Evolutionary conservation across 64 coral and sea anemone species (phyloP).

Genomic region (Platygyra sinensis): DNA sequence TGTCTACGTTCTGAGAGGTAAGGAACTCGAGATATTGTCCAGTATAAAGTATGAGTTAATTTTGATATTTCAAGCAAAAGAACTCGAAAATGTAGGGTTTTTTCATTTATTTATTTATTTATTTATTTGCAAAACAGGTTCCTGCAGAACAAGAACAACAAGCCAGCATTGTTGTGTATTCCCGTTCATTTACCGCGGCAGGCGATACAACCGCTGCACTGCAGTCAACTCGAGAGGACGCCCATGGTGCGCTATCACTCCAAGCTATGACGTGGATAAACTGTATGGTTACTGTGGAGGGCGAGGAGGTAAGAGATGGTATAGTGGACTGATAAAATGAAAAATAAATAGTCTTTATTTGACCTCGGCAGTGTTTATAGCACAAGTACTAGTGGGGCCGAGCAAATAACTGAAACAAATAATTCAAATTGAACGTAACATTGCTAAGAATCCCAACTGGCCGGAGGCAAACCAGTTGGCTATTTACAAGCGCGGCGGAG

Average conservation of each 20-base stretch:
- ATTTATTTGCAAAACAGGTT: background rate
- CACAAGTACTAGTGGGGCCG: too few relatives aligned
- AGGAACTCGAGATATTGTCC: background rate
- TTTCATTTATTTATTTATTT: background rate
- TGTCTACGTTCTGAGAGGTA: slow-evolving; percentile 54
- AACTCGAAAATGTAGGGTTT: too few relatives aligned
- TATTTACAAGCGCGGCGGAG: too few relatives aligned
- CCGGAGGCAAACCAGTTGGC: too few relatives aligned
- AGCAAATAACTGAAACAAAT: too few relatives aligned
- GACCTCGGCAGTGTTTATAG: too few relatives aligned
- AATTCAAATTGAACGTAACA: too few relatives aligned
- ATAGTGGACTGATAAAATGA: too few relatives aligned
- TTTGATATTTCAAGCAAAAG: background rate
- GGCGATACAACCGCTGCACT: slow-evolving; percentile 30
- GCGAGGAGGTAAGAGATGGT: slow-evolving; percentile 4
- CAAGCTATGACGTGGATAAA: slow-evolving; percentile 53
- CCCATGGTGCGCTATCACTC: slow-evolving; percentile 46
- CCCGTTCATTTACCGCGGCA: slow-evolving; percentile 53
- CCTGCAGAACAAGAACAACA: slow-evolving; percentile 2
- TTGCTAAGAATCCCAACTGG: too few relatives aligned
- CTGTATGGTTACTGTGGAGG: slow-evolving; percentile 52
- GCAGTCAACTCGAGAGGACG: slow-evolving; percentile 11
- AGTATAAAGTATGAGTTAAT: background rate
- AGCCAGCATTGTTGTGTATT: slow-evolving; percentile 48
- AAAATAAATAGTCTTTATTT: too few relatives aligned